Evolutionary conservation across 2,888 invertebrate species (phyloP), one percentile per base, ranked within the genome.

Genomic region (Bhutanitis thaidina): DNA sequence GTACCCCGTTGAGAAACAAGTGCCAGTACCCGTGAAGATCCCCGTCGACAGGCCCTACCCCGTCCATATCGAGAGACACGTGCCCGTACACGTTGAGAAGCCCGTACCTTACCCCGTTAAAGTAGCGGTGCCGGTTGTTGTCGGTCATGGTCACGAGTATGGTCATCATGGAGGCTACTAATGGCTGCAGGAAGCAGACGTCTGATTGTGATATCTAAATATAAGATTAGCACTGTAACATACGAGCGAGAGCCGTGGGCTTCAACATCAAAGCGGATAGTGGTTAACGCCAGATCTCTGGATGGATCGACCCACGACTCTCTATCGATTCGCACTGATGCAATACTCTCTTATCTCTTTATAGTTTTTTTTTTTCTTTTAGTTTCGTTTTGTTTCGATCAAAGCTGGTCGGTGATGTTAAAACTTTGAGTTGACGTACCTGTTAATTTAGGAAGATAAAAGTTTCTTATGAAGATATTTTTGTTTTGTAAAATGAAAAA

Each of bases 21-120:
- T 88, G 37, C 85, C 81, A 25, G 88, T 90, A 76, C 90, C 89
- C 52, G 93, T 94, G 13, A 93, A 94, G 74, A 91, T 94, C 8
- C 93, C 90, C 39, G 91, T 92, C 9, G 91, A 91, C 81, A 90
- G 91, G 74, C 91, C 92, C 12, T 90, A 90, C 72, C 86, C 92
- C 39, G 92, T 92, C 9, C 81, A 69, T 29, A 92, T 92, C 71
- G 94, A 93, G 71, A 93, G 91, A 71, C 91, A 86, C 53, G 91
- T 94, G 30, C 93, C 91, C 16, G 91, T 90, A 65, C 94, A 93
- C 53, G 93, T 94, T 5, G 92, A 92, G 63, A 91, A 93, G 54
- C 92, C 91, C 53, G 91, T 92, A 47, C 87, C 86, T 60, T 93
- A 90, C 84, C 93, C 88, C 62, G 91, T 93, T n/a, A 92, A 93